phyloP scores from a whole-genome alignment of 2,888 invertebrate species.

The Chalcis sispes region DNA sequence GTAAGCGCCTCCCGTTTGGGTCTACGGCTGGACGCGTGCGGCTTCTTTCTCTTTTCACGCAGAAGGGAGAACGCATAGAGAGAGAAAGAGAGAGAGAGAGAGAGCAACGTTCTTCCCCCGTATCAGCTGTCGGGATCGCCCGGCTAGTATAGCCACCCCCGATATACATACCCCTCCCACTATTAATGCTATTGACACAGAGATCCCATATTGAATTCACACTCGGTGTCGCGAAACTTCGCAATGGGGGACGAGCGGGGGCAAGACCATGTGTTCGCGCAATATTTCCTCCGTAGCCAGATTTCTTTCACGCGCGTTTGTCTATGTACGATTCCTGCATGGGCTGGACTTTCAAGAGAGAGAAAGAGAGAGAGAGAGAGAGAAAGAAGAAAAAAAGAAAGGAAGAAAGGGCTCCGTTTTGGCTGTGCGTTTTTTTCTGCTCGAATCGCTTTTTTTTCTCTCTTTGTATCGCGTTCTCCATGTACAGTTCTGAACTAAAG shows the following conservation, averaged over 20 bases:
- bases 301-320: conserved; percentile 58
- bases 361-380: too few species aligned
- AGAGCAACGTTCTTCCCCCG: conserved; percentile 6
- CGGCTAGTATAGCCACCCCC: conserved; percentile 68
- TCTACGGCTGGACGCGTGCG: conserved; percentile 57
- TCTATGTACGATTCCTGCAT: conserved; percentile 53
- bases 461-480: not conserved
- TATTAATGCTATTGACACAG: conserved; percentile 71
- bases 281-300: conserved; percentile 47
- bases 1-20: conserved; percentile 50
- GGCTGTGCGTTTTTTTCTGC: conserved; percentile 12
- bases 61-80: not conserved
- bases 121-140: conserved; percentile 74
- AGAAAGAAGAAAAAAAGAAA: too few species aligned
- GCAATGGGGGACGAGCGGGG: conserved; percentile 34
- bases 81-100: conserved; percentile 2
- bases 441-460: not conserved
- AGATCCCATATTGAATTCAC: conserved; percentile 64
- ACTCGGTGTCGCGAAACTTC: conserved; percentile 58
- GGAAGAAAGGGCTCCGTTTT: not conserved
- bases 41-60: not conserved
- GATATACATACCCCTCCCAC: conserved; percentile 58
- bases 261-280: conserved; percentile 53
- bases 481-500: conserved; percentile 8
- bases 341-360: conserved; percentile 15